Evolutionary conservation across 2,888 invertebrate genomes (phyloP).

Genomic region (Lepas anatifera): DNA sequence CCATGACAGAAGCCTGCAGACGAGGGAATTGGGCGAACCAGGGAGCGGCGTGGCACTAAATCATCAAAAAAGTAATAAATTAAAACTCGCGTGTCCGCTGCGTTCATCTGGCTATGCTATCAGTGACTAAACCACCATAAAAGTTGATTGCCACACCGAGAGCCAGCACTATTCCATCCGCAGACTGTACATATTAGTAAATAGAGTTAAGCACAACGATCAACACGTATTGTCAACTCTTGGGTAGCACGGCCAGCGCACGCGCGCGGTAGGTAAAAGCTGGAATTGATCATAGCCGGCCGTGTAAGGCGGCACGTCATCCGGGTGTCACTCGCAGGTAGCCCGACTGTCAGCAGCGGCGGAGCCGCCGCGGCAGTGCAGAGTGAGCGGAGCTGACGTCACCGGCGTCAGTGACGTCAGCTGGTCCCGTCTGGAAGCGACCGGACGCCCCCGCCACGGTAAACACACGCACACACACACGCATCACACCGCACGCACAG

Average conservation of each 20-base stretch:
- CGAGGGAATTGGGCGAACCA: too few relatives aligned
- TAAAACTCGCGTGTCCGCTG: neutral
- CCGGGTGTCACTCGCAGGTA: neutral
- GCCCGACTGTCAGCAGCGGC: neutral
- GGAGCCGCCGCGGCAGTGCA: neutral
- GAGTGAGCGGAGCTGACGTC: too few relatives aligned
- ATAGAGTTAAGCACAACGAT: neutral
- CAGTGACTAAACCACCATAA: neutral
- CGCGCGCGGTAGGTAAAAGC: neutral
- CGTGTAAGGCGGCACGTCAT: too few relatives aligned
- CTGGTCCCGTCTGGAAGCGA: neutral
- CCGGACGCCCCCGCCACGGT: too few relatives aligned
- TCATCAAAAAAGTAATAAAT: neutral
- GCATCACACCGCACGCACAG: too few relatives aligned
- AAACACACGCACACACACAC: too few relatives aligned
- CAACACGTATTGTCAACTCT: neutral
- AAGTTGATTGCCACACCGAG: neutral
- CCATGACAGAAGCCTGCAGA: too few relatives aligned
- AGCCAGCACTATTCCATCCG: neutral
- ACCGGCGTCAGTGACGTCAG: too few relatives aligned
- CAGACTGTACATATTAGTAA: slow-evolving; percentile 7
- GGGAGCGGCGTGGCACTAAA: too few relatives aligned
- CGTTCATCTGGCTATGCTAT: neutral
- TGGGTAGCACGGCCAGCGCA: too few relatives aligned
- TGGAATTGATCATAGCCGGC: neutral